Evolutionary conservation across 2,888 invertebrate genomes (phyloP), one percentile per base, ranked within the genome.

Genomic region (Fragum fragum): DNA sequence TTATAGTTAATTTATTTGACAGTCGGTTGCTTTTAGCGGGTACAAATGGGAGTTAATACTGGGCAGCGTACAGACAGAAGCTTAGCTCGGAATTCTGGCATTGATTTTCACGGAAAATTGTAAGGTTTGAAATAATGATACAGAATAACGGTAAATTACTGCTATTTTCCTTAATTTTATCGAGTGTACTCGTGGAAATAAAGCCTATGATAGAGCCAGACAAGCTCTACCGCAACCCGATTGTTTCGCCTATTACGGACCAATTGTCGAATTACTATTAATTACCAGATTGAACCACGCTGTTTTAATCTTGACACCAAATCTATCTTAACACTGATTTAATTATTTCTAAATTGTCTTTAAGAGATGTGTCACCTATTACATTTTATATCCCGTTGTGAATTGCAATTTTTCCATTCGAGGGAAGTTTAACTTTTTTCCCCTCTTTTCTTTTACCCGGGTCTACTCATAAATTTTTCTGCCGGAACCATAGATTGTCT

Each of bases 1-100:
- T 84, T 84, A 87, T 84, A 83, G 88, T 90, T 90, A 90, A 90
- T 91, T 91, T 90, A 90, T 90, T 87, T 90, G 90, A 91, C 91
- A 89, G 86, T 87, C 85, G 79, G 71, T 76, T 73, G 78, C 81
- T 85, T 87, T 87, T 82, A 77, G 83, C 80, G 77, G 79, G 84
- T 83, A 87, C 83, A 85, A 87, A 89, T 86, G 81, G 87, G 85
- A 71, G 75, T 69, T 76, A 75, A 80, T 81, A 84, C 70, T 55
- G 74, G 69, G 73, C 76, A 77, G 73, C 61, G 63, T 53, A 77
- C 85, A 85, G 81, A 79, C 81, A 76, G 57, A 71, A 77, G 53
- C 61, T 66, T 74, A 59, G 71, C 73, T 81, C 77, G 76, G 79
- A 76, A 76, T 78, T 81, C 73, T 66, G 73, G 83, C 69, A 89